Percentiles rank a stretch among this genome's conserved stretches.
phyloP scores from a whole-genome alignment of 2,888 invertebrate genomes.

The Caenorhabditis angaria region DNA sequence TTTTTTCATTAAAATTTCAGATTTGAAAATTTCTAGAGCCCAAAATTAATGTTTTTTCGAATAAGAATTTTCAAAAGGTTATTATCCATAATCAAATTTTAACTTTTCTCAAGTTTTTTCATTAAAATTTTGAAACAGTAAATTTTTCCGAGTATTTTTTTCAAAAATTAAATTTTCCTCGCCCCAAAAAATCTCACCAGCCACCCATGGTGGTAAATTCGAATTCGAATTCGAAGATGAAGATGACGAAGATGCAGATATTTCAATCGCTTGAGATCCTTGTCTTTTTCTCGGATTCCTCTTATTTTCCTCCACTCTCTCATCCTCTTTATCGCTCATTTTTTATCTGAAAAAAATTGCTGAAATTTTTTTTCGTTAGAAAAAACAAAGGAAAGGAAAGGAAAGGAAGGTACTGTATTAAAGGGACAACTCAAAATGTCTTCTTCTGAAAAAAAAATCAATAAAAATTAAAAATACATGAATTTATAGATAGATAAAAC shows the following conservation, averaged over 20 bases:
- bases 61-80: not conserved
- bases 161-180: too few species aligned
- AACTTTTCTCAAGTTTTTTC: not conserved
- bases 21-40: not conserved
- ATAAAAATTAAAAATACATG: too few species aligned
- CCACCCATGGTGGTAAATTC: conserved; percentile 48
- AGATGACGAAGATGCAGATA: conserved; percentile 12
- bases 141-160: too few species aligned
- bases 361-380: not conserved
- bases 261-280: conserved; percentile 19
- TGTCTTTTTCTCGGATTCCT: conserved; percentile 22
- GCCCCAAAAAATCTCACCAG: conserved; percentile 17
- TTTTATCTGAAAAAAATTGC: not conserved
- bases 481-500: not conserved
- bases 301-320: not conserved
- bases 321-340: not conserved
- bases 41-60: too few species aligned
- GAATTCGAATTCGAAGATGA: conserved; percentile 1
- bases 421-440: not conserved
- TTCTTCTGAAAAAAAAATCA: not conserved
- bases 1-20: not conserved
- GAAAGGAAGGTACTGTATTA: too few species aligned
- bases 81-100: not conserved
- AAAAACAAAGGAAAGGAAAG: too few species aligned
- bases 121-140: not conserved